Evolutionary conservation across 1,140 invertebrate species (phyloP).

Genomic region (Drosophila lini): DNA sequence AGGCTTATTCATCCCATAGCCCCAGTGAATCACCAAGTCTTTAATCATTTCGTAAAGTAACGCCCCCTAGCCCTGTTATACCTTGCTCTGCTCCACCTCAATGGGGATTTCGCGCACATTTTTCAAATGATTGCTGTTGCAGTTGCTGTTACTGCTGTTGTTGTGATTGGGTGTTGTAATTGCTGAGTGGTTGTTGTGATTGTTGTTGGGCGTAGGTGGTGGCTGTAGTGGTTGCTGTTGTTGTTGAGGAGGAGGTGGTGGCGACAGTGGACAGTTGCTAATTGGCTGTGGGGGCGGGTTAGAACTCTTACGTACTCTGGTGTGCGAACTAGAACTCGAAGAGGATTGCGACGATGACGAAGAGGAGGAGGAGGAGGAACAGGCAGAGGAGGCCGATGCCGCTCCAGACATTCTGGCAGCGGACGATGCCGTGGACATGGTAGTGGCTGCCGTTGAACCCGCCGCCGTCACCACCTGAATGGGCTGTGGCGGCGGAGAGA

Average conservation of each 20-base stretch:
- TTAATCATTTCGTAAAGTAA: not conserved
- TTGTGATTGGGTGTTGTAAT: constrained; percentile 52
- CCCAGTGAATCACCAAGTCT: not conserved
- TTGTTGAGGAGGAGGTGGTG: constrained; percentile 44
- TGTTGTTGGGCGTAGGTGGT: constrained; percentile 28
- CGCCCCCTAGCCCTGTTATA: constrained; percentile 43
- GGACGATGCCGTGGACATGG: constrained; percentile 63
- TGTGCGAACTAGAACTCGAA: constrained; percentile 65
- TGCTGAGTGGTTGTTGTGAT: constrained; percentile 47
- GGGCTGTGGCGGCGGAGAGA: constrained; percentile 79
- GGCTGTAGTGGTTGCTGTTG: constrained; percentile 28
- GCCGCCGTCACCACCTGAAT: constrained; percentile 63
- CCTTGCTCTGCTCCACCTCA: constrained; percentile 82
- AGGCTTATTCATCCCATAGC: not conserved
- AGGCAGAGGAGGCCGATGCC: constrained; percentile 28
- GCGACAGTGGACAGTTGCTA: constrained; percentile 55
- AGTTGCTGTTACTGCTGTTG: constrained; percentile 41
- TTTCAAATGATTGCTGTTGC: constrained; percentile 58
- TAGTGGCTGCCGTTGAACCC: constrained; percentile 30
- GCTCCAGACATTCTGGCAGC: constrained; percentile 63
- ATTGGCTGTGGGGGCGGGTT: constrained; percentile 75
- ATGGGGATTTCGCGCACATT: constrained; percentile 84
- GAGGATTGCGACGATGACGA: constrained; percentile 64
- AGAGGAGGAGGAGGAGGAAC: constrained; percentile 48
- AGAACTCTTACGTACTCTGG: constrained; percentile 83